phyloP scores from a whole-genome alignment of 2,113 vertebrate genomes.

The Chamaetylas fuelleborni region DNA sequence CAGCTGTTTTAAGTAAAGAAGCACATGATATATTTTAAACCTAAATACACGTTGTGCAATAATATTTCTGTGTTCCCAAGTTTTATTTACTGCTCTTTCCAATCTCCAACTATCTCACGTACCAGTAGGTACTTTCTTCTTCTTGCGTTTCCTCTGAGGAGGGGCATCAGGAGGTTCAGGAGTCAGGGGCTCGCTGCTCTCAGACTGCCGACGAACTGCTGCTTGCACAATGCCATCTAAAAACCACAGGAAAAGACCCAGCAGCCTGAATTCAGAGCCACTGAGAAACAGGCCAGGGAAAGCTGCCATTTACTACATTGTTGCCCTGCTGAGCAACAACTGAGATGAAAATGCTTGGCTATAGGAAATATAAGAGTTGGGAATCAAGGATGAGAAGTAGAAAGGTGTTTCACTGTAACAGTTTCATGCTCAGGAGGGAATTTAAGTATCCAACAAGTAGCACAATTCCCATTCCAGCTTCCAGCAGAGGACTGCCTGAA shows the following conservation, averaged over 20 bases:
- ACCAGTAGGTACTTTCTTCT: slow-evolving; percentile 78
- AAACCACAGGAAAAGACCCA: background rate
- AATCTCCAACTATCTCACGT: background rate
- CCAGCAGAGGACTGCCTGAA: background rate
- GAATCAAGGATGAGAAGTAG: background rate
- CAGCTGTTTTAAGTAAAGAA: background rate
- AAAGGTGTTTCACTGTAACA: background rate
- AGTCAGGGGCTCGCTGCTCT: slow-evolving; percentile 72
- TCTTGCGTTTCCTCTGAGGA: slow-evolving; percentile 82
- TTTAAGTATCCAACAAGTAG: background rate
- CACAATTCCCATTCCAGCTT: background rate
- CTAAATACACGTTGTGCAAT: background rate
- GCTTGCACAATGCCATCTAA: slow-evolving; percentile 76
- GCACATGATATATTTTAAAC: background rate
- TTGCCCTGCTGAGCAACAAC: background rate
- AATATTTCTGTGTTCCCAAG: background rate
- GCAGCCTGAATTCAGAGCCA: background rate
- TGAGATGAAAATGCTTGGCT: background rate
- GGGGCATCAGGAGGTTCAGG: slow-evolving; percentile 68
- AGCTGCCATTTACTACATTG: background rate
- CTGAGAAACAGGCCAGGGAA: background rate
- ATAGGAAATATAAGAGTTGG: background rate
- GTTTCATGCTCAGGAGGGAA: background rate
- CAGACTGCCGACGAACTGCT: slow-evolving; percentile 68
- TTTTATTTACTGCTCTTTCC: background rate